A percentile compares a stretch with the other conserved stretches of the same genome.
phyloP scores from a whole-genome alignment of 2,797 vertebrate genomes.

The Sarcophilus harrisii region DNA sequence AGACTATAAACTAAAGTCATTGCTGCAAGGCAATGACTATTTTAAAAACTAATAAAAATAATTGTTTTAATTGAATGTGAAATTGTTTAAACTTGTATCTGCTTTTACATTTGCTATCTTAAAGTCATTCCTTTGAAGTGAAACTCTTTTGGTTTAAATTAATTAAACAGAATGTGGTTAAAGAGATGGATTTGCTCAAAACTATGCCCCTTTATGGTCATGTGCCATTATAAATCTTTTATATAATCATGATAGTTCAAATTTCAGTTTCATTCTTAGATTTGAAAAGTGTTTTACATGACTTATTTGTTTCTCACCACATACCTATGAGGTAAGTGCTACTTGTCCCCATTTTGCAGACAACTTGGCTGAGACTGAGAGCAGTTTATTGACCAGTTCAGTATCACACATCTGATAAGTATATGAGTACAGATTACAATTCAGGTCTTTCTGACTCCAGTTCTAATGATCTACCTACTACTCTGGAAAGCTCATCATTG shows the following conservation, averaged over 20 bases:
- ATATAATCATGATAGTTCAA: background rate
- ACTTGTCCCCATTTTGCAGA: background rate
- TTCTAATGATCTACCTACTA: background rate
- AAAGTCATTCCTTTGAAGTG: conserved; percentile 85
- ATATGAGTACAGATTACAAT: background rate
- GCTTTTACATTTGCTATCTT: conserved; percentile 82
- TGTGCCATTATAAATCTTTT: background rate
- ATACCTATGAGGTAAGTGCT: background rate
- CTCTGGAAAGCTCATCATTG: background rate
- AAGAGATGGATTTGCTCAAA: background rate
- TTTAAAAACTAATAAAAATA: conserved; percentile 75
- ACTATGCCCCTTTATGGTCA: background rate
- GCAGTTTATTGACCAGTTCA: background rate
- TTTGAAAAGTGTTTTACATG: background rate
- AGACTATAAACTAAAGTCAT: background rate
- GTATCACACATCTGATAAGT: background rate
- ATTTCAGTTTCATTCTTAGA: background rate
- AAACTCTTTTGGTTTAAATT: conserved; percentile 87
- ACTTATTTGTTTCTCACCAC: background rate
- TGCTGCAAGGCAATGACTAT: background rate
- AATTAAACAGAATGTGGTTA: conserved; percentile 85
- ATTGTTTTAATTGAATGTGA: conserved; percentile 83
- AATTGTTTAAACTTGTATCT: conserved; percentile 83
- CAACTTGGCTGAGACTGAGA: background rate
- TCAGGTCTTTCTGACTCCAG: background rate